Evolutionary conservation across 2,888 invertebrate species (phyloP).

Genomic region (Eilema griseolum): DNA sequence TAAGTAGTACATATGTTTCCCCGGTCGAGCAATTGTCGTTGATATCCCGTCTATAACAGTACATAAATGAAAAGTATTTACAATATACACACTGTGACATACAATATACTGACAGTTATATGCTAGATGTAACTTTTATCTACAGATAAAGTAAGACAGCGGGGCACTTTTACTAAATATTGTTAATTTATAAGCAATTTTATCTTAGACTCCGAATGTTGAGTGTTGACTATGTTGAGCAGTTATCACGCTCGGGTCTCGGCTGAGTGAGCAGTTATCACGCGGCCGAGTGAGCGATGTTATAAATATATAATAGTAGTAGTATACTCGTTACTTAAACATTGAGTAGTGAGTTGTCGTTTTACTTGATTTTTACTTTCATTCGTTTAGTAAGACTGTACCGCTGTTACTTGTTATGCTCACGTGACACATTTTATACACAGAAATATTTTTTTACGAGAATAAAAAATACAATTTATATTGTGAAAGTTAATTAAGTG

Average conservation of each 20-base stretch:
- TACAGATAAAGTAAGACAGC: slow-evolving; percentile 75
- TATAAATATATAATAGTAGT: slow-evolving; percentile 19
- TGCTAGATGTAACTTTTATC: slow-evolving; percentile 82
- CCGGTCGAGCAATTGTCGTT: slow-evolving; percentile 78
- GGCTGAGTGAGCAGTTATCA: slow-evolving; percentile 27
- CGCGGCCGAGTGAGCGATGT: not conserved
- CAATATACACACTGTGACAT: slow-evolving; percentile 83
- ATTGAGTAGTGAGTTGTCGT: slow-evolving; percentile 40
- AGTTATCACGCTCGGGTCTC: slow-evolving; percentile 20
- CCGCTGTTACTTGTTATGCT: slow-evolving; percentile 78
- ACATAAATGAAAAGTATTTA: slow-evolving; percentile 83
- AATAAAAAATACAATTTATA: slow-evolving; percentile 73
- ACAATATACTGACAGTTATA: slow-evolving; percentile 81
- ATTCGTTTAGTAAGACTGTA: slow-evolving; percentile 64
- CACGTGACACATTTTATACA: slow-evolving; percentile 85
- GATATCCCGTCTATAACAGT: slow-evolving; percentile 76
- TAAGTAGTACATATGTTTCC: slow-evolving; percentile 71
- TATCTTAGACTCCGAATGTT: slow-evolving; percentile 38
- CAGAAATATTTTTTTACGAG: slow-evolving; percentile 86
- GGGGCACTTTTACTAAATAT: slow-evolving; percentile 65
- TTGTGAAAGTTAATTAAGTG: slow-evolving; percentile 84
- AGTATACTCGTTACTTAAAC: slow-evolving; percentile 45
- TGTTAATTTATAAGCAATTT: slow-evolving; percentile 42
- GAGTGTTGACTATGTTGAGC: slow-evolving; percentile 35
- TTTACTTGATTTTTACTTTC: slow-evolving; percentile 34